phyloP scores from a whole-genome alignment of 2,797 vertebrate genomes.

The Cuniculus paca region DNA sequence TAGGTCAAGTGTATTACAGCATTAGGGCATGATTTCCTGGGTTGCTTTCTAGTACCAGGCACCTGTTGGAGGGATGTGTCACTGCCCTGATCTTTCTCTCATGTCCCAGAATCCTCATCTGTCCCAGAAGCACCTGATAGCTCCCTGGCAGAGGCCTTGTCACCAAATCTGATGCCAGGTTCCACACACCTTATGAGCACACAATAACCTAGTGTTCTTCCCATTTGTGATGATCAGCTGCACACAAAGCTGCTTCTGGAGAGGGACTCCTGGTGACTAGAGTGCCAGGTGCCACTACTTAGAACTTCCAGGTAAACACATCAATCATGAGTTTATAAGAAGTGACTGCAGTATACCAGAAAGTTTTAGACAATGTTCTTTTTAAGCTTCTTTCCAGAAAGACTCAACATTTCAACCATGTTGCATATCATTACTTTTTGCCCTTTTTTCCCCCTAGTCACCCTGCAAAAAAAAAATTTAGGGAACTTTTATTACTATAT shows the following conservation, averaged over 20 bases:
- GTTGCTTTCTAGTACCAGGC: background rate
- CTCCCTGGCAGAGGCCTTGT: background rate
- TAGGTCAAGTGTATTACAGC: background rate
- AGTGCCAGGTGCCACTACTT: background rate
- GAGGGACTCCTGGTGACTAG: background rate
- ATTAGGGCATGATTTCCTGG: background rate
- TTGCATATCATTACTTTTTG: background rate
- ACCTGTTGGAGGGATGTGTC: background rate
- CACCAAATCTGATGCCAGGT: background rate
- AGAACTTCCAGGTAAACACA: background rate
- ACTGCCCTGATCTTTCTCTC: background rate
- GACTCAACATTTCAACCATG: background rate
- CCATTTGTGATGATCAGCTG: background rate
- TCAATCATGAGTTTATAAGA: background rate
- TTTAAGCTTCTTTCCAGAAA: slow-evolving; percentile 34
- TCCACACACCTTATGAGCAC: background rate
- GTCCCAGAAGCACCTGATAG: background rate
- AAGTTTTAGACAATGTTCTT: background rate
- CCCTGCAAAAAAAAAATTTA: slow-evolving; percentile 27
- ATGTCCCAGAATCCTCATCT: background rate
- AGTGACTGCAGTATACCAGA: background rate
- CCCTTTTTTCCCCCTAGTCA: background rate
- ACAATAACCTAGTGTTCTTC: background rate
- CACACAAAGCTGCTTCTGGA: background rate
- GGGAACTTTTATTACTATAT: background rate